Base-by-base conservation (phyloP, 23 tunicate genomes). In the Botrylloides violaceus region DNA sequence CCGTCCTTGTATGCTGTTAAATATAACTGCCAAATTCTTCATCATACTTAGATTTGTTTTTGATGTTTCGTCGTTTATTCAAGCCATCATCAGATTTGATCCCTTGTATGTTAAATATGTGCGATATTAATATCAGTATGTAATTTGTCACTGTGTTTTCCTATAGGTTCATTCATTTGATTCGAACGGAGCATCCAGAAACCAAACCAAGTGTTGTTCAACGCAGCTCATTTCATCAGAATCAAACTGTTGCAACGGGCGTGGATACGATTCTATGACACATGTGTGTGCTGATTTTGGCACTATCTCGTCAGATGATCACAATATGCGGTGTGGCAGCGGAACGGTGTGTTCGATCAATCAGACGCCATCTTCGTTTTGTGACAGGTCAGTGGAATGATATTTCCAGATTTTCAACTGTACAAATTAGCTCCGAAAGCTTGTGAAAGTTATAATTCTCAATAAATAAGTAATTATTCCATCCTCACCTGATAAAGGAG, bases 281-380 rank as follows among this genome's bases (percentile, higher is more conserved):
- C 84, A 66, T 4, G 90, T 90, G 21, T 90, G 97, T 66, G 89
- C 90, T 64, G 97, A 90, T 70, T 77, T 73, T 30, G 83, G 87
- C 24, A 90, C 97, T 23, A 68, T 43, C 32, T 30, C 77, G 53
- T 38, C 72, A 34, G 29, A 76, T 15, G 64, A 47, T 20, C 84
- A 83, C 50, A 32, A 30, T 28, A 71, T 75, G 3, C 24, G 34
- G 9, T 90, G 97, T 71, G 97, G 97, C 25, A 32, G 50, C 22
- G 97, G 97, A n/a, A 66, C 70, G 12, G 31, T 83, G 7, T 90
- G 97, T 62, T 71, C 89, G 2, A 38, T 83, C 31, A 80, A 21
- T 20, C 64, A 80, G 57, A 56, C 90, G 4, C 80, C 71, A 77
- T 66, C 48, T 35, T 77, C 97, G 4, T 83, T 75, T 2, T 90